A percentile compares a stretch with the other conserved stretches of the same genome.
Evolutionary conservation across 2,113 vertebrate species (phyloP).

Genomic region (Cacatua alba): DNA sequence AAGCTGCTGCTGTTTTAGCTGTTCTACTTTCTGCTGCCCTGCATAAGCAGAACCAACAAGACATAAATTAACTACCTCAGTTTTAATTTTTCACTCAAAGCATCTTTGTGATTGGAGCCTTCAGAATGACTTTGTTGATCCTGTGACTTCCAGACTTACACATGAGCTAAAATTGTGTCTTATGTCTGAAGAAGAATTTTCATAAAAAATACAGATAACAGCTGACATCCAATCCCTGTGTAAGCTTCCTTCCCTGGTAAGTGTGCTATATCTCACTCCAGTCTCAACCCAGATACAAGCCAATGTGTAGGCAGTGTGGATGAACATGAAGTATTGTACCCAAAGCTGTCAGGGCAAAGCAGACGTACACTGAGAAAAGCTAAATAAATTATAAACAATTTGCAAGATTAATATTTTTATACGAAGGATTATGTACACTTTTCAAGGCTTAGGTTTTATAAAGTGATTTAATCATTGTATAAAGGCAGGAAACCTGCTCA

Average conservation of each 20-base stretch:
- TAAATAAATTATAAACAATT: not conserved
- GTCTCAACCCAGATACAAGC: constrained; percentile 1
- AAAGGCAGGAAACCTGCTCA: not conserved
- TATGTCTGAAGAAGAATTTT: not conserved
- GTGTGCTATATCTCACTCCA: not conserved
- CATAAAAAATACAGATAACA: not conserved
- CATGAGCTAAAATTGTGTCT: not conserved
- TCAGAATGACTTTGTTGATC: not conserved
- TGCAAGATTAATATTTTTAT: not conserved
- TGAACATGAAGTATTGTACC: constrained; percentile 39
- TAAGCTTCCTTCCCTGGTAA: not conserved
- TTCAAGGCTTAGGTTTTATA: not conserved
- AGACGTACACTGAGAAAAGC: not conserved
- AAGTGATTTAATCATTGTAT: not conserved
- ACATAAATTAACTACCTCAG: not conserved
- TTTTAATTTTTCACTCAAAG: constrained; percentile 43
- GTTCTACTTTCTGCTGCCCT: constrained; percentile 66
- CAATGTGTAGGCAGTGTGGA: constrained; percentile 31
- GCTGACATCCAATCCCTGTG: not conserved
- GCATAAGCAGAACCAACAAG: constrained; percentile 46
- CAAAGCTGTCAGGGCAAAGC: constrained; percentile 41
- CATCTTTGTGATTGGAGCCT: not conserved
- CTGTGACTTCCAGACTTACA: not conserved
- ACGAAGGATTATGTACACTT: not conserved
- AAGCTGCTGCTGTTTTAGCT: constrained; percentile 66